Evolutionary conservation across 2,888 invertebrate genomes (phyloP).

Genomic region (Agriotes lineatus): DNA sequence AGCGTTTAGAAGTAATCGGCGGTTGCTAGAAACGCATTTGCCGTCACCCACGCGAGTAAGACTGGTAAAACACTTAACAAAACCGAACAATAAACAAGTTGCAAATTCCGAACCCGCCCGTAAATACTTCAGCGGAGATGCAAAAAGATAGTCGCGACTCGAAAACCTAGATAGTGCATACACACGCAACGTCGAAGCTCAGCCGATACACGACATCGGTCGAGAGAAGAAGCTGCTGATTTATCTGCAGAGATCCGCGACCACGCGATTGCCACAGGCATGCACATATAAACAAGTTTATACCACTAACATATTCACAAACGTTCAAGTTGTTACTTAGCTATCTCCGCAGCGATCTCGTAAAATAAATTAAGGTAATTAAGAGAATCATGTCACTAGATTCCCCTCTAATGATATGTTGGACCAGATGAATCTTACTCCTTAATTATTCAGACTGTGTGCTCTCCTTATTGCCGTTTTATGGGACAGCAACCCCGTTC

Average conservation of each 20-base stretch:
- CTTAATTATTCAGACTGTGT: conserved; percentile 54
- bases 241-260: conserved; percentile 53
- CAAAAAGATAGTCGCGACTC: conserved; percentile 44
- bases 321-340: conserved; percentile 60
- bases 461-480: neutral
- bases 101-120: conserved; percentile 45
- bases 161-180: conserved; percentile 45
- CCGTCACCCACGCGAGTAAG: conserved; percentile 51
- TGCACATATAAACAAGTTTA: conserved; percentile 59
- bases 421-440: conserved; percentile 60
- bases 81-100: conserved; percentile 49
- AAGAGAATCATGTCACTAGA: conserved; percentile 67
- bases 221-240: conserved; percentile 50
- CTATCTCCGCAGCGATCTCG: conserved; percentile 62
- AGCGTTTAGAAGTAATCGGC: conserved; percentile 15
- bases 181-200: conserved; percentile 43
- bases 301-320: conserved; percentile 61
- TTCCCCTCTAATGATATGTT: conserved; percentile 65
- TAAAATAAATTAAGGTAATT: conserved; percentile 67
- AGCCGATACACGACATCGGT: conserved; percentile 21
- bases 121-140: conserved; percentile 44
- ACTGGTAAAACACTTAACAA: conserved; percentile 52
- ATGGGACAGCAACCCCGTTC: neutral
- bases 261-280: conserved; percentile 55
- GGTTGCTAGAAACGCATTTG: conserved; percentile 39